Evolutionary conservation across 2,888 invertebrate species (phyloP).

Genomic region (Patella pellucida): DNA sequence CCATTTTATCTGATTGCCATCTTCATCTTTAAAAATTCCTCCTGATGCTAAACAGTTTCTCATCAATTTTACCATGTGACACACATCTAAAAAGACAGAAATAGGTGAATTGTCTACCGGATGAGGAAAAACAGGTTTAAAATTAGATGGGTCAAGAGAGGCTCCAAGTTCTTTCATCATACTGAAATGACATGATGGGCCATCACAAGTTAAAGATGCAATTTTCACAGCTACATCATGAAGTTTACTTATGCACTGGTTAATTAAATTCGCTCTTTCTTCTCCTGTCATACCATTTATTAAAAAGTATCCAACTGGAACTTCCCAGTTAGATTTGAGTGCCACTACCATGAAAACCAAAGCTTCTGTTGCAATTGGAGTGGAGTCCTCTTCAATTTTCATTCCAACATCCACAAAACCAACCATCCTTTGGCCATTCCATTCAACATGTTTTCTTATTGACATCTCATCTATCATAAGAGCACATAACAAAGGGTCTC

Average conservation of each 20-base stretch:
- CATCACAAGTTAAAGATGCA: conserved; percentile 14
- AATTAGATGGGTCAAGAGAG: neutral
- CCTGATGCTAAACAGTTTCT: neutral
- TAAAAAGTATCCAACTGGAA: conserved; percentile 3
- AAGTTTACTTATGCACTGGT: neutral
- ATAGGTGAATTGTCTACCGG: neutral
- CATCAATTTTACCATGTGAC: neutral
- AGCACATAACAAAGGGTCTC: conserved; percentile 1
- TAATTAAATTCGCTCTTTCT: conserved; percentile 10
- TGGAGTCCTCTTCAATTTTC: conserved; percentile 7
- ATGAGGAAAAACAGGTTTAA: neutral
- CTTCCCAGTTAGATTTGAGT: conserved; percentile 8
- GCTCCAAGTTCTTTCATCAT: conserved; percentile 7
- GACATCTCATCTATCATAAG: conserved; percentile 20
- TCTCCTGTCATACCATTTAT: neutral
- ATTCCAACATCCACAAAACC: conserved; percentile 17
- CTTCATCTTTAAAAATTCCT: neutral
- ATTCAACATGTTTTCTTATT: conserved; percentile 15
- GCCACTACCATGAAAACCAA: conserved; percentile 1
- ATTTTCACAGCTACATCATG: conserved; percentile 4
- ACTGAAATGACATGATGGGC: conserved; percentile 15
- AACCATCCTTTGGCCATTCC: conserved; percentile 14
- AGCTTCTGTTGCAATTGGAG: conserved; percentile 12
- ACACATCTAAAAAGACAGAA: neutral
- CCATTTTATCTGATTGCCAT: neutral